These are phyloP conservation scores for Spea multiplicata DNA, from an alignment of 2,113 vertebrate genomes.

Conservation along the genomic window DNA sequence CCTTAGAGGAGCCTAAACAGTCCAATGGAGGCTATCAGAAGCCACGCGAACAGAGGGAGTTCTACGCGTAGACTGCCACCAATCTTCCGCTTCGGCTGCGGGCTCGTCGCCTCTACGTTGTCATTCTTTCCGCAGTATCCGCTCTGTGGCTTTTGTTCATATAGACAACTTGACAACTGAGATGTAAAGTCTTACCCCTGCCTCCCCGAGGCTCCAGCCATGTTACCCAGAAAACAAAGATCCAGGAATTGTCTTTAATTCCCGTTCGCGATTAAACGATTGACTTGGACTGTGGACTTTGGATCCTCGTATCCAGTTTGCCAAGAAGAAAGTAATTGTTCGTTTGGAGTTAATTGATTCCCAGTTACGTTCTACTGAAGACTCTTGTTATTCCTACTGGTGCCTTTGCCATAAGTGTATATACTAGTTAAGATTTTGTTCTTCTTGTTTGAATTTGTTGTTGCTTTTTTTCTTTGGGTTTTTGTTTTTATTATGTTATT, in stretches of 20 bases:
- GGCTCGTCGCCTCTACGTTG: slow-evolving; percentile 41
- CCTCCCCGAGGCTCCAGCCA: background rate
- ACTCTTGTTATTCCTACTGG: background rate
- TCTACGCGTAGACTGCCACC: slow-evolving; percentile 67
- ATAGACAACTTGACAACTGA: slow-evolving; percentile 62
- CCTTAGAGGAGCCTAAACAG: slow-evolving; percentile 68
- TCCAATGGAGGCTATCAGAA: slow-evolving; percentile 71
- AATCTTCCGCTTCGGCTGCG: slow-evolving; percentile 31
- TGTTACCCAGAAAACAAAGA: background rate
- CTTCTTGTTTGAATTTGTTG: background rate
- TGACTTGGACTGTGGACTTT: slow-evolving; percentile 1
- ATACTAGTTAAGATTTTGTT: slow-evolving; percentile 2
- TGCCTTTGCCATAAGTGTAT: slow-evolving; percentile 17
- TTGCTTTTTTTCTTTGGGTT: background rate
- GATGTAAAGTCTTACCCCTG: slow-evolving; percentile 42
- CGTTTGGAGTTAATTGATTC: background rate
- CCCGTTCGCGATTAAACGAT: background rate
- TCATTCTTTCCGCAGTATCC: slow-evolving; percentile 57
- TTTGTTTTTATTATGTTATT: background rate
- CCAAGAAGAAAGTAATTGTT: background rate
- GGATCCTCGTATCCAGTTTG: background rate
- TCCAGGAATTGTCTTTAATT: background rate
- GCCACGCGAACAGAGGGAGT: slow-evolving; percentile 70
- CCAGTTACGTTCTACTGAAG: background rate
- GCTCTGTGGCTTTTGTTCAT: slow-evolving; percentile 61